phyloP scores from a whole-genome alignment of 1,140 invertebrate genomes.

The Papilio polytes region DNA sequence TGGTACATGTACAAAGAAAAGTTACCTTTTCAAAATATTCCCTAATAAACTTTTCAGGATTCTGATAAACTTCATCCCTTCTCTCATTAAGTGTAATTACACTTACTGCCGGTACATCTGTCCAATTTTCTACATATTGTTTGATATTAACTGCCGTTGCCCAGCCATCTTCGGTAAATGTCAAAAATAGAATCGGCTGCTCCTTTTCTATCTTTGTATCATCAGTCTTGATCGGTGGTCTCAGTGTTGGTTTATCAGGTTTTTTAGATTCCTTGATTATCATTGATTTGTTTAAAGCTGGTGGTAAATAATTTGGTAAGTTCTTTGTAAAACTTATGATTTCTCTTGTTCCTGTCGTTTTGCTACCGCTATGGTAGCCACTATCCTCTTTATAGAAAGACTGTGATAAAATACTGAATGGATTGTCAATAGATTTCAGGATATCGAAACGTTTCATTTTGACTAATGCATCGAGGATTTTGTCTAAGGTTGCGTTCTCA shows the following conservation, averaged over 20 bases:
- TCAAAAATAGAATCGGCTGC: constrained; percentile 73
- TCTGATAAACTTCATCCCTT: constrained; percentile 75
- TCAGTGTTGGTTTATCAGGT: constrained; percentile 59
- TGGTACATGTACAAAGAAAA: background rate
- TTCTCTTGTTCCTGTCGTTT: constrained; percentile 60
- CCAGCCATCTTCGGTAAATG: constrained; percentile 78
- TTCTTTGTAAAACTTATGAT: constrained; percentile 72
- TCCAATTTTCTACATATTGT: constrained; percentile 70
- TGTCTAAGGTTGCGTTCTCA: constrained; percentile 78
- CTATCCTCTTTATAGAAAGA: constrained; percentile 76
- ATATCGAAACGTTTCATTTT: constrained; percentile 79
- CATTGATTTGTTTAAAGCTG: constrained; percentile 72
- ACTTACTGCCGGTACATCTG: constrained; percentile 60
- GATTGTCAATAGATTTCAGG: constrained; percentile 73
- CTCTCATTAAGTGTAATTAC: constrained; percentile 74
- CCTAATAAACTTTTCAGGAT: constrained; percentile 79
- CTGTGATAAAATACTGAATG: constrained; percentile 64
- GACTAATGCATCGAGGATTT: constrained; percentile 74
- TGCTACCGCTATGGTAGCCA: constrained; percentile 75
- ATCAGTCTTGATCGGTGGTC: constrained; percentile 52
- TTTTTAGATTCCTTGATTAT: constrained; percentile 57
- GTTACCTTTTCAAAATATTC: constrained; percentile 82
- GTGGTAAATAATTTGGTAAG: constrained; percentile 71
- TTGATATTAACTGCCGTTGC: constrained; percentile 75
- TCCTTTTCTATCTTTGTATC: constrained; percentile 58